A percentile compares a stretch with the other conserved stretches of the same genome.
phyloP scores from a whole-genome alignment of 2,113 vertebrate genomes.

The Myiozetetes cayanensis region DNA sequence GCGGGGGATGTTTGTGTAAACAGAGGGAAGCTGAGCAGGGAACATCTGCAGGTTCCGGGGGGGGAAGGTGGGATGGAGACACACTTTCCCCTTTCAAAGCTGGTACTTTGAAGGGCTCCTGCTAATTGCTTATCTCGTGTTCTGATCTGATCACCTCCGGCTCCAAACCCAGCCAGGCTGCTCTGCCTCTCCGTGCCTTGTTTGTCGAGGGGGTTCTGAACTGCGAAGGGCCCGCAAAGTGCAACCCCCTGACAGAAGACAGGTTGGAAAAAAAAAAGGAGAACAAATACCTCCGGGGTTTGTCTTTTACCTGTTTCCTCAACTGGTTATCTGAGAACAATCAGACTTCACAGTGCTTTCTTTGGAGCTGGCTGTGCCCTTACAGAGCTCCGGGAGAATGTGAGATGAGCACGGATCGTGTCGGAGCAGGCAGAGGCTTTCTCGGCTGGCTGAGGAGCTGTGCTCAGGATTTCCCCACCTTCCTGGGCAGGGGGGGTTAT shows the following conservation, averaged over 20 bases:
- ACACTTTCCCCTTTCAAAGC: neutral
- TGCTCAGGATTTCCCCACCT: neutral
- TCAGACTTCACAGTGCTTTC: slow-evolving; percentile 34
- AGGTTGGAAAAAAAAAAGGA: neutral
- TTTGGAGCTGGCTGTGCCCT: slow-evolving; percentile 29
- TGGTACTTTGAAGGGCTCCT: neutral
- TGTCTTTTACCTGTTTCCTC: slow-evolving; percentile 57
- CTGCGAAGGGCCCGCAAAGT: slow-evolving; percentile 12
- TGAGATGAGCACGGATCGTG: neutral
- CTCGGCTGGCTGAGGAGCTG: neutral
- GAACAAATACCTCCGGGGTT: slow-evolving; percentile 39
- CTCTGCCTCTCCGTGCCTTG: neutral
- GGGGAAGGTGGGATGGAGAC: neutral
- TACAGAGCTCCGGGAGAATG: slow-evolving; percentile 29
- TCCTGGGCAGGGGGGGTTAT: rapidly evolving
- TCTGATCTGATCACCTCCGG: slow-evolving; percentile 7
- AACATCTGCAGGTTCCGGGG: neutral
- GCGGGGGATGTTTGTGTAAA: neutral
- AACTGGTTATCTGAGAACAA: slow-evolving; percentile 53
- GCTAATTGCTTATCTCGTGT: slow-evolving; percentile 19
- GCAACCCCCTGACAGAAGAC: neutral
- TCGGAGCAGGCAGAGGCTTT: slow-evolving; percentile 13
- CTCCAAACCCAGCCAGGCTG: neutral
- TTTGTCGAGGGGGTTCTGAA: neutral
- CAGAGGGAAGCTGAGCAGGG: neutral